Percentiles rank a stretch among this genome's conserved stretches.
Conservation (phyloP, 92 coral and sea anemone species). For the Phymanthus crucifer region DNA sequence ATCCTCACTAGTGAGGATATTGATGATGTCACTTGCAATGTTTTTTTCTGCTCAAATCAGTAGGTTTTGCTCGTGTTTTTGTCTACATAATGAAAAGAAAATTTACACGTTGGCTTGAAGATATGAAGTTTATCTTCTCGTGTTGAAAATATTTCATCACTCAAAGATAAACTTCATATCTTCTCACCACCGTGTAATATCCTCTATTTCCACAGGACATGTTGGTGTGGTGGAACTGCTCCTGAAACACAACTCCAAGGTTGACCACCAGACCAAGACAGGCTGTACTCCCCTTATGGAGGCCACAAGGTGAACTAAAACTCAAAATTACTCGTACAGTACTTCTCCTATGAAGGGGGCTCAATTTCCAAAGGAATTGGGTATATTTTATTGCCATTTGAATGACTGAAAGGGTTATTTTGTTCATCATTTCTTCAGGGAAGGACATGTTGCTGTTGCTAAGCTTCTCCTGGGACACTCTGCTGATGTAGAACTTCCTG, state of each 20-base stretch:
- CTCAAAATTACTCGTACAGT: background rate
- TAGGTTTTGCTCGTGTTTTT: too few species aligned
- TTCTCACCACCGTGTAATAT: too few species aligned
- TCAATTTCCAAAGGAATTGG: background rate
- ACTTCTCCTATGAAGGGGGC: background rate
- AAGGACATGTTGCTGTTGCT: constrained; percentile 95
- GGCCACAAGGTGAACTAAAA: constrained; percentile 82
- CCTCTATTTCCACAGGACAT: constrained; percentile 63
- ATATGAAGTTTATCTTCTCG: too few species aligned
- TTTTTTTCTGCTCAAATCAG: too few species aligned
- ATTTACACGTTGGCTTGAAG: too few species aligned
- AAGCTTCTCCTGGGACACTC: constrained; percentile 74
- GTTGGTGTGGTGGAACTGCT: constrained; percentile 93
- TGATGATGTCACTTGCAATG: too few species aligned
- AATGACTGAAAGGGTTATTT: too few species aligned
- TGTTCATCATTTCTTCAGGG: constrained; percentile 54
- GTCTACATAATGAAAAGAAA: too few species aligned
- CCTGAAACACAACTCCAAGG: constrained; percentile 88
- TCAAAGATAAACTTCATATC: too few species aligned
- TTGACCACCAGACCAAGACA: constrained; percentile 97
- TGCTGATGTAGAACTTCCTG: constrained; percentile 98
- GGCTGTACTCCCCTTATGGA: constrained; percentile 99
- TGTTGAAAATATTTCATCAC: too few species aligned
- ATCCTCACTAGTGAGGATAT: too few species aligned
- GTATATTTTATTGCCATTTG: too few species aligned